A percentile compares a stretch with the other conserved stretches of the same genome.
These are phyloP conservation scores for Ovis canadensis DNA, from an alignment of 2,113 vertebrate genomes.

Conservation along the genomic window DNA sequence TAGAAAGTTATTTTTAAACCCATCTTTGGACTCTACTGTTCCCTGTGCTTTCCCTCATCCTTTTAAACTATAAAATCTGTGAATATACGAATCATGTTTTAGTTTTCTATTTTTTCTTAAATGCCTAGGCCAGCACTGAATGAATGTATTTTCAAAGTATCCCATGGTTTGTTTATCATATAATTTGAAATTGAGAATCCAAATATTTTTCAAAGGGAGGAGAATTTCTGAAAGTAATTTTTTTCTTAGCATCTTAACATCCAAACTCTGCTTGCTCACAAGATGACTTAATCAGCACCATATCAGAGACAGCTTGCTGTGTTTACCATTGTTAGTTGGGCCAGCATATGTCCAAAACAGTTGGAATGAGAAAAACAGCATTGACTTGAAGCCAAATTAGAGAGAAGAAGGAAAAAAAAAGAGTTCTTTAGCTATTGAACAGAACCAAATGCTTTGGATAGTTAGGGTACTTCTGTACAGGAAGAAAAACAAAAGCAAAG, in stretches of 20 bases:
- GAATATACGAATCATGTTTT: neutral
- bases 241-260: conserved; percentile 39
- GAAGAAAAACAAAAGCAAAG: neutral
- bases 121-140: neutral
- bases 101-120: conserved; percentile 1
- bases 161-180: conserved; percentile 36
- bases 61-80: neutral
- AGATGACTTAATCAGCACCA: conserved; percentile 69
- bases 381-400: conserved; percentile 58
- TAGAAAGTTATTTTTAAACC: neutral
- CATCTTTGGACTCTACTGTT: neutral
- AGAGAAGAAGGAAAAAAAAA: neutral
- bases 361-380: conserved; percentile 60
- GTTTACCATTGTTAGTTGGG: conserved; percentile 69
- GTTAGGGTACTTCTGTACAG: neutral
- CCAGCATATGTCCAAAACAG: conserved; percentile 66
- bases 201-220: conserved; percentile 41
- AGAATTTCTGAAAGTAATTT: conserved; percentile 18
- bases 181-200: conserved; percentile 38
- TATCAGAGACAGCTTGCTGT: conserved; percentile 66
- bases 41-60: neutral
- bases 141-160: neutral
- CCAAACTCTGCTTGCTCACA: conserved; percentile 40
- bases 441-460: neutral
- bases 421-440: neutral